These are phyloP conservation scores for Halcyon senegalensis DNA, from an alignment of 2,113 vertebrate species.

Conservation along the genomic window DNA sequence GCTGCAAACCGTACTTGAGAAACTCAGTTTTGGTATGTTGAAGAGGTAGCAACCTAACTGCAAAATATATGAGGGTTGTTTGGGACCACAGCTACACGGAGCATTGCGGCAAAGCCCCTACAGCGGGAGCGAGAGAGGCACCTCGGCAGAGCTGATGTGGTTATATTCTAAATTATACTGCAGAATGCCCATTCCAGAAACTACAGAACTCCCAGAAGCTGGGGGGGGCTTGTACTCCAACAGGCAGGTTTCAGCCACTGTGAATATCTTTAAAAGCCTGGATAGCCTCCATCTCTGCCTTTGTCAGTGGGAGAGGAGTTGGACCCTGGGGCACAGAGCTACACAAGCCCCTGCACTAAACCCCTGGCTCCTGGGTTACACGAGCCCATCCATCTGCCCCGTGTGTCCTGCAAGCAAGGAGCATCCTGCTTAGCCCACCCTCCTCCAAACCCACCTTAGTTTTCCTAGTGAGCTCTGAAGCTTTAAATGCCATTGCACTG, in stretches of 20 bases:
- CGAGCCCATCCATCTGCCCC: neutral
- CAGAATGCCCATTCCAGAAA: neutral
- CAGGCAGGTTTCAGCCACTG: neutral
- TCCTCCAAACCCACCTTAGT: neutral
- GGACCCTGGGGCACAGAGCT: neutral
- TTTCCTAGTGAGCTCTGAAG: neutral
- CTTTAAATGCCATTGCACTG: neutral
- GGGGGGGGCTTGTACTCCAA: neutral
- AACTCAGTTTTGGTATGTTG: neutral
- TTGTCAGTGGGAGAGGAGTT: fast-evolving
- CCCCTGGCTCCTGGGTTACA: neutral
- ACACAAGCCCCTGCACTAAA: neutral
- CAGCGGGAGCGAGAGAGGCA: neutral
- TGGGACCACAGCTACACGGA: neutral
- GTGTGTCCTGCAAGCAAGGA: neutral
- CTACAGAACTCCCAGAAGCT: neutral
- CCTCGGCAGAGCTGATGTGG: neutral
- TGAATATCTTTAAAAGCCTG: neutral
- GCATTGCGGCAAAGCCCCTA: neutral
- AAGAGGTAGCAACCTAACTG: neutral
- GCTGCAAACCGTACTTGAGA: neutral
- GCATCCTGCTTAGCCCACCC: neutral
- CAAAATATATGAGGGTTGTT: neutral
- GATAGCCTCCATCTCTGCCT: neutral
- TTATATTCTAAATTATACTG: neutral